A percentile compares a stretch with the other conserved stretches of the same genome.
These are phyloP conservation scores for Pocillopora grandis DNA, from an alignment of 92 coral and sea anemone species.

Conservation along the genomic window DNA sequence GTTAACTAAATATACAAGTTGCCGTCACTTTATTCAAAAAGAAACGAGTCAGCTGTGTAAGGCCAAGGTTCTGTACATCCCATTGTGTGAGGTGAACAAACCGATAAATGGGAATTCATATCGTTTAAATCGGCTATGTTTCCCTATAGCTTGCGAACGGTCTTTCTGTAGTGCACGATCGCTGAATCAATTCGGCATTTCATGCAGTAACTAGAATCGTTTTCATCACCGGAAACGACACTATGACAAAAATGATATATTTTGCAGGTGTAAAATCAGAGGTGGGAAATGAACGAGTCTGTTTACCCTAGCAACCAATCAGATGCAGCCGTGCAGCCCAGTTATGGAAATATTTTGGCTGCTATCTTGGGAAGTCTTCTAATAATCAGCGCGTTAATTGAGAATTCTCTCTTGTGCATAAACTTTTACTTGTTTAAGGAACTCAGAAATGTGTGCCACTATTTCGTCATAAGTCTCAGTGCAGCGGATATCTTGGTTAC, in stretches of 20 bases:
- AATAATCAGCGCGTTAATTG: conserved; percentile 60
- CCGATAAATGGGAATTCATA: neutral
- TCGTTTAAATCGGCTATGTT: neutral
- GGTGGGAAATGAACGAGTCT: conserved; percentile 25
- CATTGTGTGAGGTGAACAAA: neutral
- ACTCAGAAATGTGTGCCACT: conserved; percentile 79
- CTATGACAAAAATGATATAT: neutral
- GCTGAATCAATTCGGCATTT: neutral
- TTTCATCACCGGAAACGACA: neutral
- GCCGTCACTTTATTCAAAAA: neutral
- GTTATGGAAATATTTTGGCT: conserved; percentile 56
- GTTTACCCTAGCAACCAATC: conserved; percentile 12
- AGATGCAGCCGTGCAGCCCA: conserved; percentile 32
- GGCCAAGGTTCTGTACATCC: neutral
- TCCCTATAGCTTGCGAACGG: neutral
- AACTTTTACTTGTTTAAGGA: conserved; percentile 72
- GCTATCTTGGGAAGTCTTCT: conserved; percentile 69
- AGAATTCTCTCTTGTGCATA: conserved; percentile 70
- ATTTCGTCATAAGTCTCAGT: conserved; percentile 83
- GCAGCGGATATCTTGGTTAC: conserved; percentile 87
- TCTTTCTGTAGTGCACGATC: neutral
- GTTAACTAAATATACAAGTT: neutral
- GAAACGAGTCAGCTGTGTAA: neutral
- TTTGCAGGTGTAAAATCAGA: conserved; percentile 14
- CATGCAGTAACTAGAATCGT: neutral